A percentile compares a stretch with the other conserved stretches of the same genome.
phyloP scores from a whole-genome alignment of 2,113 vertebrate genomes.

The Amphilophus citrinellus region DNA sequence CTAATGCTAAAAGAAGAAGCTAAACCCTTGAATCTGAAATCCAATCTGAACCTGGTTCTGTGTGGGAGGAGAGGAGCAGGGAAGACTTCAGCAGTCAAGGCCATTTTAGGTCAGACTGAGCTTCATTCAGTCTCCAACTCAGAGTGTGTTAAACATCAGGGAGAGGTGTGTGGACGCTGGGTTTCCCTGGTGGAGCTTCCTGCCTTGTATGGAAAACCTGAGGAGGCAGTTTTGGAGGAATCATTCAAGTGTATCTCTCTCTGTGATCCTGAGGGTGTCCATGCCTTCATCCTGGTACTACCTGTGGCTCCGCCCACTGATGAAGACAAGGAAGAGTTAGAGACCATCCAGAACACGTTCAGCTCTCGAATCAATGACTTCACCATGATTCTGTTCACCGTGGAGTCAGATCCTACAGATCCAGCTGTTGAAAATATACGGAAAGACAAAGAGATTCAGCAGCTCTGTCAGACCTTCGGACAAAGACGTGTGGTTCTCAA shows the following conservation, averaged over 20 bases:
- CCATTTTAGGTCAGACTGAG: not conserved
- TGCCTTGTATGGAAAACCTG: conserved; percentile 4
- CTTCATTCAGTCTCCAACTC: not conserved
- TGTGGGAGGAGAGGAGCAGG: not conserved
- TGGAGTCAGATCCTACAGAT: rapidly evolving
- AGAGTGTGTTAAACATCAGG: not conserved
- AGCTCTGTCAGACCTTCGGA: not conserved
- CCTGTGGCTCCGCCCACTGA: too few species aligned
- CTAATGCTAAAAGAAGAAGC: not conserved
- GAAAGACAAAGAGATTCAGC: rapidly evolving
- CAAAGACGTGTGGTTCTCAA: not conserved
- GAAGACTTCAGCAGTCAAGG: not conserved
- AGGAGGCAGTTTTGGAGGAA: too few species aligned
- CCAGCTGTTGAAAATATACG: rapidly evolving
- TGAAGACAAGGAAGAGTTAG: too few species aligned
- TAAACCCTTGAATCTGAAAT: not conserved
- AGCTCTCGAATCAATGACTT: too few species aligned
- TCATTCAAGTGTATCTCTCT: too few species aligned
- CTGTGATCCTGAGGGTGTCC: too few species aligned
- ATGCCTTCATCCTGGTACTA: conserved; percentile 4
- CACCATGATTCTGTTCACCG: too few species aligned
- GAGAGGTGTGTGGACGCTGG: too few species aligned
- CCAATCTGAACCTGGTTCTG: not conserved
- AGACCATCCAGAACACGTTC: too few species aligned
- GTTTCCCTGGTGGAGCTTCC: not conserved